These are phyloP conservation scores for Typhlichthys eigenmanni DNA, from an alignment of 2,797 vertebrate species.

Conservation along the genomic window DNA sequence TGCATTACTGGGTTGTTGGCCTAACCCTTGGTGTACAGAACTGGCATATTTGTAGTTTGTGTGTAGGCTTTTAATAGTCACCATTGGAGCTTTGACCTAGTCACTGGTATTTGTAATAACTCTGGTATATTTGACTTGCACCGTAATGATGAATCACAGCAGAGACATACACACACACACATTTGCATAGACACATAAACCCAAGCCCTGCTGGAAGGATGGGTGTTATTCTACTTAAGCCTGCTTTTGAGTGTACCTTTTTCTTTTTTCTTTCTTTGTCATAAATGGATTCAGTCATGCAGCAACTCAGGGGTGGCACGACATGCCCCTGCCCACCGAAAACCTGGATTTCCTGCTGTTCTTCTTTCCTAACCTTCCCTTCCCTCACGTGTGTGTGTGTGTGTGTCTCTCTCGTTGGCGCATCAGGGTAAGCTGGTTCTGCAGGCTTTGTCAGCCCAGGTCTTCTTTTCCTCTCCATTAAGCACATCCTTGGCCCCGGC, in stretches of 20 bases:
- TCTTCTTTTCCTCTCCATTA: conserved; percentile 32
- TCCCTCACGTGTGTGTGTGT: conserved; percentile 9
- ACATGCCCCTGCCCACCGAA: conserved; percentile 1
- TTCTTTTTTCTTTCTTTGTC: conserved; percentile 12
- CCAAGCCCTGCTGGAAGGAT: conserved; percentile 14
- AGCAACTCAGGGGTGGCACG: conserved; percentile 17
- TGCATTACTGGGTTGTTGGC: conserved; percentile 35
- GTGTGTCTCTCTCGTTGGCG: not conserved
- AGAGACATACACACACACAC: conserved; percentile 9
- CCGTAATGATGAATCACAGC: conserved; percentile 51
- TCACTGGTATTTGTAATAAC: conserved; percentile 65
- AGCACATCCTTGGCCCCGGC: conserved; percentile 3
- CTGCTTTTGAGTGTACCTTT: conserved; percentile 1
- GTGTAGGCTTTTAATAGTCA: conserved; percentile 45
- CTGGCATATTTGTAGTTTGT: conserved; percentile 48
- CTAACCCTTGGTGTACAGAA: conserved; percentile 32
- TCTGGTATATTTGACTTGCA: conserved; percentile 56
- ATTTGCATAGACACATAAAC: not conserved
- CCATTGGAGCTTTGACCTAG: conserved; percentile 20
- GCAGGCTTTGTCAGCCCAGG: conserved; percentile 8
- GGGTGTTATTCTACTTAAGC: conserved; percentile 18
- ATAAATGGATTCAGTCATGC: conserved; percentile 9
- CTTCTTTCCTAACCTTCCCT: not conserved
- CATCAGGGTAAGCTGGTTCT: conserved; percentile 39
- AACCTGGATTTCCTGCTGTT: conserved; percentile 26